Evolutionary conservation across 2,888 invertebrate genomes (phyloP), one percentile per base, ranked within the genome.

Genomic region (Pycnomerus fuliginosus): DNA sequence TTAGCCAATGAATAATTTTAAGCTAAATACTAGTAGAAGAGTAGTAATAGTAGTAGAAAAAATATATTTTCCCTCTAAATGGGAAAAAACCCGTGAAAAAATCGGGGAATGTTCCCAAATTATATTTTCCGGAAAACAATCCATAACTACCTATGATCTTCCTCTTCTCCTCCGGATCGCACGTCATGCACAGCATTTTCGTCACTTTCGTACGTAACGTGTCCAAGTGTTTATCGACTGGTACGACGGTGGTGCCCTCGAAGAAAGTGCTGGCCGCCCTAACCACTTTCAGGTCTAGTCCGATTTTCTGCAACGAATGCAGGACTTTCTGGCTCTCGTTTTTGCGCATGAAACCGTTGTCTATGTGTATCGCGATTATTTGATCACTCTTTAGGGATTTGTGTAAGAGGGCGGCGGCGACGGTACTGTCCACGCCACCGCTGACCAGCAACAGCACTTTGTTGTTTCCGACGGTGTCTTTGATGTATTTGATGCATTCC

Each of bases 381-480:
- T 95, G 93, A 61, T 90, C 88, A 60, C 87, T 85, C 46, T 83
- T 81, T 33, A 99, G 77, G 5, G 98, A 95, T 69, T 88, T 88
- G 70, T 91, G 86, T 36, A 99, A 77, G 47, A 99, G 76, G 13
- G 97, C 97, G 15, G 97, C 97, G 76, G 98, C 99, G 5, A 99
- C 99, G n/a, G 98, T 94, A 1, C 98, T 99, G 75, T 99, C 99
- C 3, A 99, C 99, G 15, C 99, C 99, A 12, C 99, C 99, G 70
- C 97, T 97, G 37, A 96, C 86, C 65, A 97, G 74, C 70, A 94
- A 83, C 87, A 95, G 65, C 31, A 71, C 96, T 50, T 95, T 96
- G 69, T 88, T 90, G 60, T 82, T 84, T 35, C 94, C 94, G 35
- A 96, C 96, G 36, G 85, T 83, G 16, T 92, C 87, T 60, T 81